These are phyloP conservation scores for Erebia aethiops DNA, from an alignment of 2,888 invertebrate species.

Conservation along the genomic window DNA sequence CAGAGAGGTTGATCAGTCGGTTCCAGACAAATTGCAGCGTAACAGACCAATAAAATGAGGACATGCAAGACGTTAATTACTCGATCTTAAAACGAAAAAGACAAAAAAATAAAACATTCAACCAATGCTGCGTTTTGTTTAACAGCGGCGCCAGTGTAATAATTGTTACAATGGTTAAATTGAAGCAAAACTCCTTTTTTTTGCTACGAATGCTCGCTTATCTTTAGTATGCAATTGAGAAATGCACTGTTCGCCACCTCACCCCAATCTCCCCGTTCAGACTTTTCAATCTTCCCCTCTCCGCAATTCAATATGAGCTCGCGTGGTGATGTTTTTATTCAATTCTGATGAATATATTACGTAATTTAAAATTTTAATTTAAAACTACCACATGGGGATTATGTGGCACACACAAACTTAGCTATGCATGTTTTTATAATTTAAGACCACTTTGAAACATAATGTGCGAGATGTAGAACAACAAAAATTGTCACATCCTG, in stretches of 20 bases:
- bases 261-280: conserved; percentile 51
- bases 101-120: conserved; percentile 34
- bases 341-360: conserved; percentile 51
- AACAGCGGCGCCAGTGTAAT: conserved; percentile 44
- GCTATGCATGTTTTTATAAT: neutral
- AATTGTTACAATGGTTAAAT: conserved; percentile 50
- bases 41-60: conserved; percentile 67
- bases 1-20: conserved; percentile 24
- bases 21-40: conserved; percentile 65
- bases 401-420: neutral
- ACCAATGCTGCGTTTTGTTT: conserved; percentile 33
- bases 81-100: conserved; percentile 37
- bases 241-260: conserved; percentile 59
- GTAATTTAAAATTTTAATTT: conserved; percentile 40
- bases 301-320: conserved; percentile 46
- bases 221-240: conserved; percentile 61
- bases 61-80: conserved; percentile 44
- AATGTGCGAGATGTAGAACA: neutral
- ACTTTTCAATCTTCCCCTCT: conserved; percentile 64
- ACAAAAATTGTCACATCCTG: neutral
- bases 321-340: conserved; percentile 61
- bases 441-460: neutral
- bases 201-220: conserved; percentile 44
- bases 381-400: conserved; percentile 12
- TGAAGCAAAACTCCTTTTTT: conserved; percentile 46